A percentile compares a stretch with the other conserved stretches of the same genome.
Conservation (phyloP, 2,113 vertebrate genomes). For the Oncorhynchus clarkii region DNA sequence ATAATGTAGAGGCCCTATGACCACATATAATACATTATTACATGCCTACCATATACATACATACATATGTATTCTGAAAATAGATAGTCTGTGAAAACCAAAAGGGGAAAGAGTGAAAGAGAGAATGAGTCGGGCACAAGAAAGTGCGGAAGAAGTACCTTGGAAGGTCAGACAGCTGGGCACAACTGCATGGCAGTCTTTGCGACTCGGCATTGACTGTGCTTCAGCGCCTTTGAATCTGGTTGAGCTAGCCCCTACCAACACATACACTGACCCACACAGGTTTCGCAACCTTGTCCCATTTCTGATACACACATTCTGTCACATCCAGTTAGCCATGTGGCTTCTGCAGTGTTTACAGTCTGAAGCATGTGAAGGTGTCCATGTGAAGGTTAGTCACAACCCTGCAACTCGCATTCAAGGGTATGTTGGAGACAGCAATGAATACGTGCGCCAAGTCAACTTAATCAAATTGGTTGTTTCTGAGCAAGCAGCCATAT, state of each 20-base stretch:
- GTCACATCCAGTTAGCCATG: neutral
- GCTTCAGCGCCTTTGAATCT: slow-evolving; percentile 9
- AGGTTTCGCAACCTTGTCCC: neutral
- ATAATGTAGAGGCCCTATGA: neutral
- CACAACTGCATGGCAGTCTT: slow-evolving; percentile 27
- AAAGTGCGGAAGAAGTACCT: neutral
- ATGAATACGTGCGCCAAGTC: neutral
- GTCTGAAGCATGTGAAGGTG: neutral
- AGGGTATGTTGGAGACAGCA: neutral
- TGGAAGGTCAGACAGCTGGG: slow-evolving; percentile 12
- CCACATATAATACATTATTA: neutral
- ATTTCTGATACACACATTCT: neutral
- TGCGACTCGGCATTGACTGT: neutral
- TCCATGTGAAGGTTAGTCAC: neutral
- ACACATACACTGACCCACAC: neutral
- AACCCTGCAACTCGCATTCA: neutral
- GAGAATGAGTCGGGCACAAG: neutral
- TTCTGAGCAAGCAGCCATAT: no score
- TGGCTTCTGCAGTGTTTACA: neutral
- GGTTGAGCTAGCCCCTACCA: neutral
- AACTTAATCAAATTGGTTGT: no score
- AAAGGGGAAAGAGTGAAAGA: slow-evolving; percentile 6
- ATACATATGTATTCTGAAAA: neutral
- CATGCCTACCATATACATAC: neutral
- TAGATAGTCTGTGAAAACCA: neutral